Evolutionary conservation across 2,113 vertebrate genomes (phyloP), one percentile per base, ranked within the genome.

Genomic region (Spermophilus dauricus): DNA sequence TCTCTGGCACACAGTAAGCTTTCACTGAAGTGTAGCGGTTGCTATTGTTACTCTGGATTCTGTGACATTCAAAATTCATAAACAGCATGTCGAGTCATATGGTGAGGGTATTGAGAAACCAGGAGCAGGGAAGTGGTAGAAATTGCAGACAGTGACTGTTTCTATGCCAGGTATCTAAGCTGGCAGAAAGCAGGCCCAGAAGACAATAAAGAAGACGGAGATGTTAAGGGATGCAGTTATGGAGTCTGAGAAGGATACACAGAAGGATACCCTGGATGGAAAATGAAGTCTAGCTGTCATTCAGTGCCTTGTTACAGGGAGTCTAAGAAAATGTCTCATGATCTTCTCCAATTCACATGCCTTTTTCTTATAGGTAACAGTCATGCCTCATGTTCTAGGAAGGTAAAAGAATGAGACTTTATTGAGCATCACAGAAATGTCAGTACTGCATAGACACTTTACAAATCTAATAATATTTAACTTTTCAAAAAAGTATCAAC

Each of bases 41-140:
- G 37, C 89, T 93, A 4, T 86, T 76, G 58, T 80, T 83, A 80
- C 76, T 76, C 81, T 87, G n/a, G 24, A 67, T 89, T 92, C 42
- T 30, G 0, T 70, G 70, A 58, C 51, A 77, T 90, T 87, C 76
- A 70, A 75, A 96, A 70, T 87, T 22, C 45, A 10, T 8, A 91
- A 89, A 45, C 77, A 42, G 75, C 8, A 5, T 32, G 12, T 26
- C 30, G 39, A 58, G 45, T 84, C 48, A 5, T 45, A 1, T 5
- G 70, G 67, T 28, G 90, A 93, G 61, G 20, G 14, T 87, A 32
- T 8, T 34, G 65, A 86, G 80, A 86, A 87, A 30, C 28, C 53
- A 34, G 3, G 39, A n/a, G 10, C 6, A 14, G 73, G 24, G 28
- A 45, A 24, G 48, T 58, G 42, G 48, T 77, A 14, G 39, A 45